phyloP scores from a whole-genome alignment of 2,797 vertebrate species.

The Echeneis naucrates region DNA sequence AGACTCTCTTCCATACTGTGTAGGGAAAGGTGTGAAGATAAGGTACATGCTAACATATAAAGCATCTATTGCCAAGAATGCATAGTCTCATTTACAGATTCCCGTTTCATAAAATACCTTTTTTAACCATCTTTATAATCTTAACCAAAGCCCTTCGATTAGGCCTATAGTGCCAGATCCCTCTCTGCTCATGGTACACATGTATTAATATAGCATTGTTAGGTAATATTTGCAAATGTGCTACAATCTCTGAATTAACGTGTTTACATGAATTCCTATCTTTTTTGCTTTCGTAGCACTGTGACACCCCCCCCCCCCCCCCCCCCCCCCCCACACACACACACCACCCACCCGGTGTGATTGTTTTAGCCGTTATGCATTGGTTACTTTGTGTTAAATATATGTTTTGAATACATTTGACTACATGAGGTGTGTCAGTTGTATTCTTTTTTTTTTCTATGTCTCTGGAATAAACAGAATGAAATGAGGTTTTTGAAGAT shows the following conservation, averaged over 20 bases:
- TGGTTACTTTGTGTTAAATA: slow-evolving; percentile 24
- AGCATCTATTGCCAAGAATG: slow-evolving; percentile 54
- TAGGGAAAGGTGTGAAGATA: slow-evolving; percentile 28
- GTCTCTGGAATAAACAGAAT: slow-evolving; percentile 68
- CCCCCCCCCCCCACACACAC: too few species aligned
- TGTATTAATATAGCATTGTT: slow-evolving; percentile 28
- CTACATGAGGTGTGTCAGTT: slow-evolving; percentile 47
- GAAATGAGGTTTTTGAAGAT: slow-evolving; percentile 56
- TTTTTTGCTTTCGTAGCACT: slow-evolving; percentile 33
- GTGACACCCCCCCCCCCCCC: too few species aligned
- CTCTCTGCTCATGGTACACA: slow-evolving; percentile 52
- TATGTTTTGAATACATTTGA: slow-evolving; percentile 52
- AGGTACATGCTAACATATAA: slow-evolving; percentile 26
- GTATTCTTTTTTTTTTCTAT: slow-evolving; percentile 31
- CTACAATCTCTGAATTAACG: slow-evolving; percentile 44
- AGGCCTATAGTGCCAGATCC: slow-evolving; percentile 19
- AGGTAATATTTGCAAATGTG: slow-evolving; percentile 37
- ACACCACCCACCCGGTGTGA: slow-evolving; percentile 23
- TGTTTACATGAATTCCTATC: slow-evolving; percentile 62
- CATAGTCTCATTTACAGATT: slow-evolving; percentile 31
- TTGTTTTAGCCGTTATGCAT: slow-evolving; percentile 23
- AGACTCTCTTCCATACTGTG: slow-evolving; percentile 33
- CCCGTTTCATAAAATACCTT: slow-evolving; percentile 12
- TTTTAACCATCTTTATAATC: slow-evolving; percentile 41
- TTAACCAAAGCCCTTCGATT: slow-evolving; percentile 54